Evolutionary conservation across 92 coral and sea anemone species (phyloP).

Genomic region (Bergia puertoricense): DNA sequence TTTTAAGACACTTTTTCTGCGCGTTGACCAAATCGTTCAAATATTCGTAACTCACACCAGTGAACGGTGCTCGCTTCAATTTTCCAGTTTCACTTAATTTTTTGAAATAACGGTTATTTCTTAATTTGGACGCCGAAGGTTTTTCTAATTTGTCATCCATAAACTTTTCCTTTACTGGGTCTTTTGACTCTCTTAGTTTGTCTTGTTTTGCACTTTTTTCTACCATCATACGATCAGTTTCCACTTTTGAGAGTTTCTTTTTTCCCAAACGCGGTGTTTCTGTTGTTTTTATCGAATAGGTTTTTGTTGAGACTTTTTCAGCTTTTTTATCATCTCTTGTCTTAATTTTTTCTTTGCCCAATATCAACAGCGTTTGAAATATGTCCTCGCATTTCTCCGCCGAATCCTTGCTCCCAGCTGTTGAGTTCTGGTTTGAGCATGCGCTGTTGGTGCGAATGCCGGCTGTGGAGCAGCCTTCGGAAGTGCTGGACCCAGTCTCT

Average conservation of each 20-base stretch:
- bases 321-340: conserved; percentile 33
- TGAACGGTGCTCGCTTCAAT: background rate
- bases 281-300: conserved; percentile 23
- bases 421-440: background rate
- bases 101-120: background rate
- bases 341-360: conserved; percentile 27
- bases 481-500: background rate
- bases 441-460: background rate
- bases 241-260: background rate
- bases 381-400: background rate
- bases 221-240: background rate
- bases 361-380: conserved; percentile 17
- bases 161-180: background rate
- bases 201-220: background rate
- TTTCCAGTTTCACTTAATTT: background rate
- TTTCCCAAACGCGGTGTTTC: background rate
- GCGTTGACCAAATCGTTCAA: conserved; percentile 31
- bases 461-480: background rate
- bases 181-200: background rate
- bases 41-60: conserved; percentile 23
- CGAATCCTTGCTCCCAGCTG: conserved; percentile 1
- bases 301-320: conserved; percentile 31
- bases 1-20: conserved; percentile 56
- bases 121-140: background rate
- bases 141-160: background rate